Percentiles rank a stretch among this genome's conserved stretches.
Conservation (phyloP, 53 echinoderm and acorn worm genomes). For the Echinarachnius parma region DNA sequence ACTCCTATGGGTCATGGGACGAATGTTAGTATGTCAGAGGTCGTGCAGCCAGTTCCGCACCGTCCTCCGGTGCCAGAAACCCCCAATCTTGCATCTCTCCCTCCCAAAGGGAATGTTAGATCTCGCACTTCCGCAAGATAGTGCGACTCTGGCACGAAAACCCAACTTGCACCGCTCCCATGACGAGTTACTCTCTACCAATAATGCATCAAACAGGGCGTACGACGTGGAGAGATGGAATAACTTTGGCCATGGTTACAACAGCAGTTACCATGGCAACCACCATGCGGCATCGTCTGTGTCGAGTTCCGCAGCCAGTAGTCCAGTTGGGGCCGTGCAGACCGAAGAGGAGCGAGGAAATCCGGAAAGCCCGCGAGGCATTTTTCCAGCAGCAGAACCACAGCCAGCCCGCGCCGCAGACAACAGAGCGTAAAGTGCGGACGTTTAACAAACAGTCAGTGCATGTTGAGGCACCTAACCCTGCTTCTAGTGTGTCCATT, state of each 20-base stretch:
- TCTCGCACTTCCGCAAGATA: conserved; percentile 10
- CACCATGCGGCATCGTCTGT: too few species aligned
- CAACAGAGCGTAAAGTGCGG: conserved; percentile 30
- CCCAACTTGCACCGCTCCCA: conserved; percentile 13
- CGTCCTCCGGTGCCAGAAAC: not conserved
- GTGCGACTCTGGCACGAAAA: conserved; percentile 2
- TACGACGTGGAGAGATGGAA: conserved; percentile 28
- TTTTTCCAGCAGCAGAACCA: too few species aligned
- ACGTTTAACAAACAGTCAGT: conserved; percentile 32
- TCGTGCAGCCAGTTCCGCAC: conserved; percentile 31
- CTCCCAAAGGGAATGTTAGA: conserved; percentile 27
- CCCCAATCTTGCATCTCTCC: conserved; percentile 23
- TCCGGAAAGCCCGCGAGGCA: too few species aligned
- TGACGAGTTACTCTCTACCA: conserved; percentile 13
- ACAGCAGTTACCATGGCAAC: too few species aligned
- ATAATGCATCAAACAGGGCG: conserved; percentile 31
- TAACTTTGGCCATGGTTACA: conserved; percentile 18
- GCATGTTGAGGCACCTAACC: conserved; percentile 34
- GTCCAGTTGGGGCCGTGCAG: too few species aligned
- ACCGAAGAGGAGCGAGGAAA: too few species aligned
- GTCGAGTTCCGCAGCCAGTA: too few species aligned
- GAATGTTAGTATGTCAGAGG: conserved; percentile 13
- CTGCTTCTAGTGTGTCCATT: conserved; percentile 29
- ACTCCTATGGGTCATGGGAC: not conserved
- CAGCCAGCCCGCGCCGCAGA: not conserved